A percentile compares a stretch with the other conserved stretches of the same genome.
These are phyloP conservation scores for Pelosia muscerda DNA, from an alignment of 2,888 invertebrate genomes.

Conservation along the genomic window DNA sequence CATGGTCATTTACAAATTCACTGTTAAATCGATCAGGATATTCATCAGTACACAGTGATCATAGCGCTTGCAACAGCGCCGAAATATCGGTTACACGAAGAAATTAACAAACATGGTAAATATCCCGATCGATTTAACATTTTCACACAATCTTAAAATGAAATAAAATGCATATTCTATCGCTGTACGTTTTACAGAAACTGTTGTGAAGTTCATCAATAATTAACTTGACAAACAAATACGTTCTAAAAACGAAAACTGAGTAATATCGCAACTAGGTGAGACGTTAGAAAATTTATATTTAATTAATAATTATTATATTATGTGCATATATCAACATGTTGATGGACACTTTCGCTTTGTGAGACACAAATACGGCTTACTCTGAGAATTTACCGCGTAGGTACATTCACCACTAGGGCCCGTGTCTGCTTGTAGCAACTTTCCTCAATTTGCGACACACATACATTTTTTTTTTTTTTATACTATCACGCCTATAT, in stretches of 20 bases:
- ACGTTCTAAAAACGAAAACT: background rate
- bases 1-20: no score
- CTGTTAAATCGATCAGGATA: no score
- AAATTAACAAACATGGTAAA: no score
- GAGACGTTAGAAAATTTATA: background rate
- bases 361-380: slow-evolving; percentile 2
- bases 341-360: slow-evolving; percentile 13
- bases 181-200: background rate
- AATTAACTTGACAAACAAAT: background rate
- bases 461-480: no score
- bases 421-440: slow-evolving; percentile 14
- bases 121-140: no score
- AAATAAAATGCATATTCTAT: background rate
- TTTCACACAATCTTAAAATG: slow-evolving; percentile 3
- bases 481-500: no score
- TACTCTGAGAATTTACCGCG: slow-evolving; percentile 1
- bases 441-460: slow-evolving; percentile 20
- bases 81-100: no score
- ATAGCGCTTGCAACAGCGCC: no score
- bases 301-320: slow-evolving; percentile 5
- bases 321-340: slow-evolving; percentile 2
- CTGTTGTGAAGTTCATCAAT: background rate
- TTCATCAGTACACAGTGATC: no score
- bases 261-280: background rate
- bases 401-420: slow-evolving; percentile 10